These are phyloP conservation scores for Timandra comae DNA, from an alignment of 2,888 invertebrate species.

Conservation along the genomic window DNA sequence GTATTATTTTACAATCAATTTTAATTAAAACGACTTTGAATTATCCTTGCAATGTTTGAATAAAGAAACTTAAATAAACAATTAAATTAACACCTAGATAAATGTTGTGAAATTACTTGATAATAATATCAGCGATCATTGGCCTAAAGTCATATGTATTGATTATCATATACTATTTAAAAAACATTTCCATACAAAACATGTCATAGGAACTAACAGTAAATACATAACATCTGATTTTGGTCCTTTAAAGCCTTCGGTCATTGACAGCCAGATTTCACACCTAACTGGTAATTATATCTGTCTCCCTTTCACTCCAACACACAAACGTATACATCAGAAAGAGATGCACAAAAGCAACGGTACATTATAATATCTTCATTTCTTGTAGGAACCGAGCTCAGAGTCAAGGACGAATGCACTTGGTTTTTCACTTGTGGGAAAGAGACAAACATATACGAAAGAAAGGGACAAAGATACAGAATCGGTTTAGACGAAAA, in stretches of 20 bases:
- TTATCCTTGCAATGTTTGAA: no score
- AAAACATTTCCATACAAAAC: conserved; percentile 2
- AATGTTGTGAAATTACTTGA: no score
- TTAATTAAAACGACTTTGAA: no score
- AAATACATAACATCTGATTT: conserved; percentile 34
- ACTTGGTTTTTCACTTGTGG: conserved; percentile 37
- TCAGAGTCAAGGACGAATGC: conserved; percentile 68
- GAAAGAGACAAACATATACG: conserved; percentile 34
- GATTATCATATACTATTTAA: no score
- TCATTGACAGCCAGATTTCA: conserved; percentile 65
- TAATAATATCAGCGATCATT: no score
- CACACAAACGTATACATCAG: conserved; percentile 10
- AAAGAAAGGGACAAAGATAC: conserved; percentile 32
- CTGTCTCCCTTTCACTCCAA: conserved; percentile 37
- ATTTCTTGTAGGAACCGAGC: conserved; percentile 42
- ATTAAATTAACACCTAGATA: no score
- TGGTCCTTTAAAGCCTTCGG: conserved; percentile 58
- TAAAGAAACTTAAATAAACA: no score
- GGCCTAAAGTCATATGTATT: no score
- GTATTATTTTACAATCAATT: no score
- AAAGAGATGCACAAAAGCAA: conserved; percentile 44
- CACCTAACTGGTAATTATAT: conserved; percentile 49
- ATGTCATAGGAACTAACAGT: conserved; percentile 16
- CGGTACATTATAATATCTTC: conserved; percentile 50
- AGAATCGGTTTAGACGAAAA: conserved; percentile 42